Evolutionary conservation across 2,888 invertebrate genomes (phyloP).

Genomic region (Emmelina monodactyla): DNA sequence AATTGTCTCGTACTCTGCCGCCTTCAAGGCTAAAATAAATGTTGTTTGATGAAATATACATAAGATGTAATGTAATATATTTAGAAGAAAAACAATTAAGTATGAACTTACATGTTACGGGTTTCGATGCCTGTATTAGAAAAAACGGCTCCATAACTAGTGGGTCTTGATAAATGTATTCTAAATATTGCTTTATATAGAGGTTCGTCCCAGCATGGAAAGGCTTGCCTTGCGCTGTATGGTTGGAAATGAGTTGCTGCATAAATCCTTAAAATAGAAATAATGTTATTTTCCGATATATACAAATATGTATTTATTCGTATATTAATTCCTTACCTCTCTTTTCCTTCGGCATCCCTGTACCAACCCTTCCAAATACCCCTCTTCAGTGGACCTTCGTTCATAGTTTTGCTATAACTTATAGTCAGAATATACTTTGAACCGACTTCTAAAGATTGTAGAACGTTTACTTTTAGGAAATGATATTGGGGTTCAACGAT

Average conservation of each 20-base stretch:
- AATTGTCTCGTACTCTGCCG: conserved; percentile 34
- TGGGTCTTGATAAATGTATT: conserved; percentile 69
- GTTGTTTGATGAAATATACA: neutral
- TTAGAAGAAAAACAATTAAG: no score
- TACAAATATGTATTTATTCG: neutral
- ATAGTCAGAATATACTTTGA: conserved; percentile 47
- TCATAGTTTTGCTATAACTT: conserved; percentile 56
- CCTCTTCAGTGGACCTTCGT: conserved; percentile 52
- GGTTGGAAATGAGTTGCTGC: conserved; percentile 81
- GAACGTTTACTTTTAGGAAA: conserved; percentile 42
- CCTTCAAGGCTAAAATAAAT: conserved; percentile 23
- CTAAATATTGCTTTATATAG: conserved; percentile 78
- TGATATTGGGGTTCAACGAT: conserved; percentile 41
- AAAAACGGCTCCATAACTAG: conserved; percentile 46
- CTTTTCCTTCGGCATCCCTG: conserved; percentile 30
- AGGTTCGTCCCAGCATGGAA: conserved; percentile 90
- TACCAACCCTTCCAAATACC: conserved; percentile 57
- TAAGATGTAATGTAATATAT: neutral
- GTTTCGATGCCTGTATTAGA: conserved; percentile 68
- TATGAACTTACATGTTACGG: conserved; percentile 25
- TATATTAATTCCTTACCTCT: conserved; percentile 27
- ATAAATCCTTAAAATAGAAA: conserved; percentile 34
- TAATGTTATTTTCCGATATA: neutral
- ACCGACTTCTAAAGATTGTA: conserved; percentile 23
- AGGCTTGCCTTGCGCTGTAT: conserved; percentile 80